Conservation (phyloP, 2,888 invertebrate species). For the Gryllus longicercus region DNA sequence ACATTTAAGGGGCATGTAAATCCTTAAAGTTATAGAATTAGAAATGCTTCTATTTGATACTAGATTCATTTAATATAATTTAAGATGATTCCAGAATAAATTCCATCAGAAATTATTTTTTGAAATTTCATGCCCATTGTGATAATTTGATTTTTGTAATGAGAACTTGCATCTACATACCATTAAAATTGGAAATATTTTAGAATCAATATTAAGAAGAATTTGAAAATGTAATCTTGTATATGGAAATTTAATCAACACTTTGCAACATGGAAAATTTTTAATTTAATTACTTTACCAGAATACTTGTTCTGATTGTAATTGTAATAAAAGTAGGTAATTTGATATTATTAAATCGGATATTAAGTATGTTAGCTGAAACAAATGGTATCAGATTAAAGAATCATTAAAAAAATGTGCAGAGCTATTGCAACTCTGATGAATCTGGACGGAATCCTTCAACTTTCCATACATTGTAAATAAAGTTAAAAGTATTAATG, state of each 20-base stretch:
- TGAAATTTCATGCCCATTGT: not conserved
- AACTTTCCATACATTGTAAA: not conserved
- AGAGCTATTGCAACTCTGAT: not conserved
- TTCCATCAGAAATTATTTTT: not conserved
- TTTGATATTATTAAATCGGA: no score
- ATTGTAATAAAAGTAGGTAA: no score
- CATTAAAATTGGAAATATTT: no score
- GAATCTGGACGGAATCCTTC: not conserved
- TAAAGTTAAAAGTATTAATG: not conserved
- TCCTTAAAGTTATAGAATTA: not conserved
- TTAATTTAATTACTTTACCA: no score
- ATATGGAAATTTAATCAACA: no score
- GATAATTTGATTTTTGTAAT: not conserved
- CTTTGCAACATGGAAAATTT: no score
- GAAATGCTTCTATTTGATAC: not conserved
- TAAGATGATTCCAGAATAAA: not conserved
- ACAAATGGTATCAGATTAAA: not conserved
- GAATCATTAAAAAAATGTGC: not conserved
- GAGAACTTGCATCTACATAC: not conserved
- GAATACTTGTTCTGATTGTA: no score
- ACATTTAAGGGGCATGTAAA: no score
- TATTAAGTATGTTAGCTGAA: no score
- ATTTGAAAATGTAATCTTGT: no score
- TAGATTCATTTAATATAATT: not conserved
- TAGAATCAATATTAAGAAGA: no score